Evolutionary conservation across 2,888 invertebrate genomes (phyloP), one percentile per base, ranked within the genome.

Genomic region (Cheilosia vernalis): DNA sequence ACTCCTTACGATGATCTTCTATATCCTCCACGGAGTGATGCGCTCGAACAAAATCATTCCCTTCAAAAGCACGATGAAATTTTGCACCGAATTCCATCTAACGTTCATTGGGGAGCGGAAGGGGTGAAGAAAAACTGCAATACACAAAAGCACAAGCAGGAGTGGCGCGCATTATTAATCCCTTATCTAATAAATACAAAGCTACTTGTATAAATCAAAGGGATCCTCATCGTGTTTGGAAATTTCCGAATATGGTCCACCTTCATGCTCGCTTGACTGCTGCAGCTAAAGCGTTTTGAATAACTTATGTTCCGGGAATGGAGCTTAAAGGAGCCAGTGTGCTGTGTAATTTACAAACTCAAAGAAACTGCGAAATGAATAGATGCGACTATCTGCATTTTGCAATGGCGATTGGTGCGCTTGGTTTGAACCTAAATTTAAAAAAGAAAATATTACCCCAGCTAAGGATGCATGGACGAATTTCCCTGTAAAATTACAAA

Each of bases 121-220:
- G 17, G 51, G 60, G 66, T 6, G 9, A 1, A 0, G 64, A 58
- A 80, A 61, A 37, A 47, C 44, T 74, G 51, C 51, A 51, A 55
- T 49, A 74, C 30, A 73, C 17, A 17, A 27, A 30, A 42, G 19
- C 13, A 13, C 5, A 30, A 69, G 15, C 2, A 0, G 33, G 15
- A 37, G 13, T 13, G 27, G 9, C 4, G 17, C 5, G 70, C 37
- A 60, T 67, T 74, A 74, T 81, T 74, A 81, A 74, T 81, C 74
- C 80, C 74, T 67, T 67, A 47, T 47, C 67, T 67, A 67, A 74
- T 80, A 74, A 80, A 80, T 80, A 74, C 60, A 66, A 63, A 77
- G 61, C 69, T 77, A 55, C 47, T 55, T 55, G 37, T 47, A 33
- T 67, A 69, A 81, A 74, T 81, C 80, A 74, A 74, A 74, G 58